Evolutionary conservation across 2,888 invertebrate genomes (phyloP).

Genomic region (Merodon equestris): DNA sequence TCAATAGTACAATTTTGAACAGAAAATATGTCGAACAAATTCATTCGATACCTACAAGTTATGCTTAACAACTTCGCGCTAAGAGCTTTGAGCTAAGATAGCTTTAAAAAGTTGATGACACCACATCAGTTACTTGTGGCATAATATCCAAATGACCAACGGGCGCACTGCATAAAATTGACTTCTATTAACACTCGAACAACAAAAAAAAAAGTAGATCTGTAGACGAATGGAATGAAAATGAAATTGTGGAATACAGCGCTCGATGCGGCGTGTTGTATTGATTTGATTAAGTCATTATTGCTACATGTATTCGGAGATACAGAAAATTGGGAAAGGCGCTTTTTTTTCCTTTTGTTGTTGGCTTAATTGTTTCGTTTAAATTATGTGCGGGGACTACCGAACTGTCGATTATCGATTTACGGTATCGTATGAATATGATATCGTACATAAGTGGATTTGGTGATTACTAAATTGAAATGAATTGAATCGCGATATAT

Average conservation of each 20-base stretch:
- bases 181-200: conserved; percentile 37
- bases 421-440: too few species aligned
- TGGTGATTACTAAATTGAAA: too few species aligned
- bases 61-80: too few species aligned
- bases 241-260: conserved; percentile 42
- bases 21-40: too few species aligned
- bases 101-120: neutral
- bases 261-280: neutral
- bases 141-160: conserved; percentile 25
- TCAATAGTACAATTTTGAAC: too few species aligned
- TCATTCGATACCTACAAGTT: too few species aligned
- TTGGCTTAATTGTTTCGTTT: conserved; percentile 10
- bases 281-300: conserved; percentile 39
- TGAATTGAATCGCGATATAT: too few species aligned
- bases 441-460: too few species aligned
- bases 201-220: conserved; percentile 11
- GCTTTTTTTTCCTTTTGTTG: too few species aligned
- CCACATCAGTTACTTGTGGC: conserved; percentile 12
- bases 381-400: conserved; percentile 6
- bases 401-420: too few species aligned
- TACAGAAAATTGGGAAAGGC: conserved; percentile 7
- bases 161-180: conserved; percentile 46
- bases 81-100: too few species aligned
- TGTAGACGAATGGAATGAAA: conserved; percentile 15
- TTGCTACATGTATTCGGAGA: conserved; percentile 11